These are phyloP conservation scores for Aldabrachelys gigantea DNA, from an alignment of 2,113 vertebrate genomes.

Conservation along the genomic window DNA sequence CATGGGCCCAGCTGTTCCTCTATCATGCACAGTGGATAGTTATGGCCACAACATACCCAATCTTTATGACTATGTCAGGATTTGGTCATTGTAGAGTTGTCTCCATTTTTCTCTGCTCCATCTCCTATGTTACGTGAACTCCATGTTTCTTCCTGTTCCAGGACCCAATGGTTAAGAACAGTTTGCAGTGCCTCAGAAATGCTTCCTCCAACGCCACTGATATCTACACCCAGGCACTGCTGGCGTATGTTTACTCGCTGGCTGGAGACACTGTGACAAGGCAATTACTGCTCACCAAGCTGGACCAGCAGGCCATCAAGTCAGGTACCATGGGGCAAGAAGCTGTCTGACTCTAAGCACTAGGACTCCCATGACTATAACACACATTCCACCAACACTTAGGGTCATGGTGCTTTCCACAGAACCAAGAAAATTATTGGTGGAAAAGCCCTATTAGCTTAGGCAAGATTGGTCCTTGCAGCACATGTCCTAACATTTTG, in stretches of 20 bases:
- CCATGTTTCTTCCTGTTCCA: slow-evolving; percentile 33
- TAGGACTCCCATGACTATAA: too few relatives aligned
- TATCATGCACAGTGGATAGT: background rate
- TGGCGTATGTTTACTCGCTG: slow-evolving; percentile 84
- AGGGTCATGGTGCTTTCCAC: background rate
- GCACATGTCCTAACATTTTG: background rate
- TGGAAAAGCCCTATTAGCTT: background rate
- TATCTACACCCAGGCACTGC: slow-evolving; percentile 80
- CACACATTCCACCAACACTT: background rate
- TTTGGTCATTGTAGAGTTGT: background rate
- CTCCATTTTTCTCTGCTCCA: background rate
- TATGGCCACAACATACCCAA: background rate
- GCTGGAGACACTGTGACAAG: slow-evolving; percentile 47
- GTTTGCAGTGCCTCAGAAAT: slow-evolving; percentile 75
- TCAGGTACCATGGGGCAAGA: slow-evolving; percentile 2
- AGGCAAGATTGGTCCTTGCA: background rate
- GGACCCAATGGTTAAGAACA: slow-evolving; percentile 71
- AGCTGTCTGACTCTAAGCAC: background rate
- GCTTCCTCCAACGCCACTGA: slow-evolving; percentile 50
- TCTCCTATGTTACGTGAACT: background rate
- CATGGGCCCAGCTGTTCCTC: too few relatives aligned
- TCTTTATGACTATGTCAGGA: background rate
- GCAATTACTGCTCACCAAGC: background rate
- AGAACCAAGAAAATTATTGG: background rate
- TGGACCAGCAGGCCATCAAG: slow-evolving; percentile 37